Evolutionary conservation across 2,888 invertebrate genomes (phyloP).

Genomic region (Lottia gigantea): DNA sequence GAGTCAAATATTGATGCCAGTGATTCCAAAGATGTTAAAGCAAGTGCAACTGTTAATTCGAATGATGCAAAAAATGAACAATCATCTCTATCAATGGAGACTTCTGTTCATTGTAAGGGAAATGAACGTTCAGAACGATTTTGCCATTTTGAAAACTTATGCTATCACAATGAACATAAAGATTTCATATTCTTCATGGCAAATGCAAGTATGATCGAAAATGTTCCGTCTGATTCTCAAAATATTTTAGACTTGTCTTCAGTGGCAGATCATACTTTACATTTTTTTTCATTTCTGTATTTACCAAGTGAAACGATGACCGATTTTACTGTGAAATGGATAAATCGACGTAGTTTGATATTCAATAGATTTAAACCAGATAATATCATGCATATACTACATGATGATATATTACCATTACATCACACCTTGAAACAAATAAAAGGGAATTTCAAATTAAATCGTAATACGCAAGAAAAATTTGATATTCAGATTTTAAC

Average conservation of each 20-base stretch:
- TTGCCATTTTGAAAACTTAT: conserved; percentile 69
- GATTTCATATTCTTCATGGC: conserved; percentile 67
- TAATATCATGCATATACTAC: conserved; percentile 72
- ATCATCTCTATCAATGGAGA: conserved; percentile 25
- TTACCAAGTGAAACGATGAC: conserved; percentile 50
- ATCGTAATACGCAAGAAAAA: conserved; percentile 12
- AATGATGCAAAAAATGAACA: conserved; percentile 3
- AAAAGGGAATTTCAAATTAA: conserved; percentile 15
- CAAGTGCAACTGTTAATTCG: background rate
- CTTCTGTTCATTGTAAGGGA: conserved; percentile 56
- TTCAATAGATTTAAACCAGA: conserved; percentile 70
- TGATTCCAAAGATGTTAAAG: background rate
- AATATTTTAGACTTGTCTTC: conserved; percentile 64
- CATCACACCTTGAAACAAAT: conserved; percentile 62
- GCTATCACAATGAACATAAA: conserved; percentile 61
- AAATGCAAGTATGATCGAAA: conserved; percentile 57
- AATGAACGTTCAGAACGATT: conserved; percentile 39
- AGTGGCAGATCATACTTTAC: conserved; percentile 66
- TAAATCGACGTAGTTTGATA: conserved; percentile 52
- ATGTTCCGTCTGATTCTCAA: conserved; percentile 54
- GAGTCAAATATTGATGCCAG: background rate
- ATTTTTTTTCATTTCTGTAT: conserved; percentile 58
- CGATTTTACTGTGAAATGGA: conserved; percentile 41
- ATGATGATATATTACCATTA: conserved; percentile 71
- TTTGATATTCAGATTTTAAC: conserved; percentile 56